Evolutionary conservation across 92 coral and sea anemone species (phyloP), one percentile per base, ranked within the genome.

Genomic region (Umimayanthus chanpuru): DNA sequence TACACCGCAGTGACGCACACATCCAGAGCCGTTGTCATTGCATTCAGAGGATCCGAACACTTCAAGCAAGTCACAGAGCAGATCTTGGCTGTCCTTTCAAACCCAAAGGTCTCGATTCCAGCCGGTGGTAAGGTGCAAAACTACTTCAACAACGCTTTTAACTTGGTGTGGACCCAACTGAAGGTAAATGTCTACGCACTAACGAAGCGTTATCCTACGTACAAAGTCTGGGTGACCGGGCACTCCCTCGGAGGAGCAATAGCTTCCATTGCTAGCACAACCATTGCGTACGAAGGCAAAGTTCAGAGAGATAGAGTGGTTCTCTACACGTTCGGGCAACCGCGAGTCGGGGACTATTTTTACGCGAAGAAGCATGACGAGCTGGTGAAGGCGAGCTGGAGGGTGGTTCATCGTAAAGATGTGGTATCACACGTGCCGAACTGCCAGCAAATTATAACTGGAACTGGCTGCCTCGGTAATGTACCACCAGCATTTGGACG

Each of bases 181-280:
- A 47, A 47, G 50, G 50, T 47, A 47, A 47, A 47, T 11, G 50
- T 1, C 0, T 47, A 47, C 50, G 75, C 75, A 11, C 32, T 71
- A 8, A 26, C 36, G 26, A 29, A 71, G 36, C 32, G 47, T 40
- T 70, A 88, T 73, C 81, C 73, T 41, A 4, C 30, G 15, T 88
- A 88, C 91, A 88, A 81, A 55, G 91, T 88, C 26, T 88, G 91
- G 91, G 91, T 88, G 6, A 88, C 91, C 30, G 91, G 91, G 3
- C 91, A 88, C 66, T 88, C 91, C 36, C 87, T 88, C 16, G 91
- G 91, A 18, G 91, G 91, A 32, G 91, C 91, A 23, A 26, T 88
- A 73, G 91, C 91, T 6, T 88, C 91, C 18, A 44, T 88, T 40
- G 91, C 91, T n/a, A 88, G 91, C 50, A 88, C 91, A 7, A 61